These are phyloP conservation scores for Mimumesa dahlbomi DNA, from an alignment of 2,888 invertebrate species.

Conservation along the genomic window DNA sequence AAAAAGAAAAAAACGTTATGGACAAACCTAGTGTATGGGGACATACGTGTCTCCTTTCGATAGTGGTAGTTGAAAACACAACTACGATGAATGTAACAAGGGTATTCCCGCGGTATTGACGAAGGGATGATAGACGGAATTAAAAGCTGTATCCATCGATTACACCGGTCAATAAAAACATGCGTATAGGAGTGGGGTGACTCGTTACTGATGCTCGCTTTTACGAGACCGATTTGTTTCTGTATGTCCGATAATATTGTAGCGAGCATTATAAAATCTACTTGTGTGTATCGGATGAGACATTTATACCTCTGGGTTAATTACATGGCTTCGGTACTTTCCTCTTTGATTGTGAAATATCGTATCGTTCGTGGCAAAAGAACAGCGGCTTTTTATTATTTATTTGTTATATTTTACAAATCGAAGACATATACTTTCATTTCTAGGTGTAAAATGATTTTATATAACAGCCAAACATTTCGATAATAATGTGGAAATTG, in stretches of 20 bases:
- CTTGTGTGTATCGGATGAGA: background rate
- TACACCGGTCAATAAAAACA: conserved; percentile 45
- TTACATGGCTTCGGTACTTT: too few species aligned
- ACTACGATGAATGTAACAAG: conserved; percentile 51
- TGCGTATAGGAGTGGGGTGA: conserved; percentile 11
- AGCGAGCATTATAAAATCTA: background rate
- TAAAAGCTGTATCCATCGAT: conserved; percentile 52
- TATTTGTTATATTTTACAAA: too few species aligned
- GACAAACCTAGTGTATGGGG: too few species aligned
- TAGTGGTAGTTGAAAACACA: too few species aligned
- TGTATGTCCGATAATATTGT: conserved; percentile 14
- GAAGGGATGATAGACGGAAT: conserved; percentile 50
- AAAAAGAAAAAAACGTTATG: too few species aligned
- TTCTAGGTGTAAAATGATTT: too few species aligned
- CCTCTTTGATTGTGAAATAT: too few species aligned
- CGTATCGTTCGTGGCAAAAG: too few species aligned
- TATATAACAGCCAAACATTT: too few species aligned
- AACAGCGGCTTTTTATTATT: background rate
- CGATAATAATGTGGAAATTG: too few species aligned
- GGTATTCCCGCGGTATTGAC: conserved; percentile 44
- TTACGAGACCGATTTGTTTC: conserved; percentile 42
- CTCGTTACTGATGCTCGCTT: conserved; percentile 40
- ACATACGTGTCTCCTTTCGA: too few species aligned
- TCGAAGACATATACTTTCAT: too few species aligned
- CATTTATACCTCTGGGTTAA: background rate